These are phyloP conservation scores for Echiichthys vipera DNA, from an alignment of 2,797 vertebrate genomes.

Conservation along the genomic window DNA sequence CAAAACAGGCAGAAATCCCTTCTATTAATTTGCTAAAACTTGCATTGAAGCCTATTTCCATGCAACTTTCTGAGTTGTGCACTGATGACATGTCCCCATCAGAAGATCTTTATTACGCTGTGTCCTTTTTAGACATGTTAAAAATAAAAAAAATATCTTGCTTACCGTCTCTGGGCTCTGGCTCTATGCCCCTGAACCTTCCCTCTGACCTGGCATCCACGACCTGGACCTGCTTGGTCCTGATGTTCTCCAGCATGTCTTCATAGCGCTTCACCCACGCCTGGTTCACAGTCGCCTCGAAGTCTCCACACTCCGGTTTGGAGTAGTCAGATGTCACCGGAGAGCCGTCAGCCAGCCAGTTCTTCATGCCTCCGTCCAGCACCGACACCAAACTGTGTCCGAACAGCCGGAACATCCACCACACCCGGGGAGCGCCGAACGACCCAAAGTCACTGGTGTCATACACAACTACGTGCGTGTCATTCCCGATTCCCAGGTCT, in stretches of 20 bases:
- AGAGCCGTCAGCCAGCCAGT: slow-evolving; percentile 88
- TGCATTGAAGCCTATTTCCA: neutral
- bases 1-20: neutral
- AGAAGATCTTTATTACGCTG: too few species aligned
- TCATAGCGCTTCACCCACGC: slow-evolving; percentile 91
- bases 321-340: slow-evolving; percentile 82
- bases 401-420: slow-evolving; percentile 98
- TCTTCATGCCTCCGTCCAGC: slow-evolving; percentile 92
- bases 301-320: slow-evolving; percentile 75
- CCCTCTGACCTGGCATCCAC: slow-evolving; percentile 91
- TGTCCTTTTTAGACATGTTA: too few species aligned
- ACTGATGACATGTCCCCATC: too few species aligned
- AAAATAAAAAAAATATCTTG: too few species aligned
- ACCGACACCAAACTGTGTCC: slow-evolving; percentile 92
- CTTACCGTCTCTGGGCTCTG: slow-evolving; percentile 92
- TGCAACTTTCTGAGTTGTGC: neutral
- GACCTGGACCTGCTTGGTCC: slow-evolving; percentile 84
- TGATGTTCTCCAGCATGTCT: slow-evolving; percentile 89
- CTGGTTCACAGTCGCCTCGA: slow-evolving; percentile 79
- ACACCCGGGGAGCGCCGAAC: slow-evolving; percentile 91
- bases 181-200: slow-evolving; percentile 89
- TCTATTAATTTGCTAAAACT: neutral
- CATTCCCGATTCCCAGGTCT: slow-evolving; percentile 87
- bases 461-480: slow-evolving; percentile 95
- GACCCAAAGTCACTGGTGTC: slow-evolving; percentile 90